Evolutionary conservation across 64 coral and sea anemone genomes (phyloP), one percentile per base, ranked within the genome.

Genomic region (Montipora cactus): DNA sequence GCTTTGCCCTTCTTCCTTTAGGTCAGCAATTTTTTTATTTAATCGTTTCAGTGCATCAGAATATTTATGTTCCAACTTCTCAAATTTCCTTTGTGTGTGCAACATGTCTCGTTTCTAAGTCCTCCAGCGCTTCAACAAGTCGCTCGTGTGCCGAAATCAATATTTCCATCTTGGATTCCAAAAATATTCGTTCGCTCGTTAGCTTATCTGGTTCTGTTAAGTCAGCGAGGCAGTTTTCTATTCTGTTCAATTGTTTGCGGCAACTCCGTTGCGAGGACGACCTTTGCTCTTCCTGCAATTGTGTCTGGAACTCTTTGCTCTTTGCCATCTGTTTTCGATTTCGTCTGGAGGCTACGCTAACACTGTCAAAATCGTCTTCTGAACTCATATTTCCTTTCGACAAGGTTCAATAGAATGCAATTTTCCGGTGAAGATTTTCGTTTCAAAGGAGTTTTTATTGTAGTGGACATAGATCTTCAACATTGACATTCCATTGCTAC

Each of bases 201-300:
- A 77, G 16, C 25, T 4, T 44, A 44, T 77, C 10, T 13, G 74
- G 44, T 77, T 77, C 74, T 77, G 21, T 77, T 77, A 44, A 4
- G 12, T 77, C 44, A 0, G 23, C 37, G 5, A 77, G 74, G 74
- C 44, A 49, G 75, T 77, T 77, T 49, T 77, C 45, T 77, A 15
- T 45, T 77, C 28, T 77, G 0, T 77, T 77, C 15, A 77, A 45
- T 45, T 77, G 75, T 77, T 77, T 77, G 8, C 10, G 75, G 45
- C 75, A 77, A 77, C 28, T 77, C 75, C 37, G 44, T 77, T 77
- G 25, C 44, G 44, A 28, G 44, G 75, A 77, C 28, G 75, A 77
- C 75, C 22, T 62, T 62, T 62, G 59, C 4, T 62, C 59, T 62
- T 62, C 59, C 8, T 3, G 59, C 14, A 62, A 13, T 45, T 77